These are phyloP conservation scores for Lanistes nyassanus DNA, from an alignment of 1,140 invertebrate species.

Conservation along the genomic window DNA sequence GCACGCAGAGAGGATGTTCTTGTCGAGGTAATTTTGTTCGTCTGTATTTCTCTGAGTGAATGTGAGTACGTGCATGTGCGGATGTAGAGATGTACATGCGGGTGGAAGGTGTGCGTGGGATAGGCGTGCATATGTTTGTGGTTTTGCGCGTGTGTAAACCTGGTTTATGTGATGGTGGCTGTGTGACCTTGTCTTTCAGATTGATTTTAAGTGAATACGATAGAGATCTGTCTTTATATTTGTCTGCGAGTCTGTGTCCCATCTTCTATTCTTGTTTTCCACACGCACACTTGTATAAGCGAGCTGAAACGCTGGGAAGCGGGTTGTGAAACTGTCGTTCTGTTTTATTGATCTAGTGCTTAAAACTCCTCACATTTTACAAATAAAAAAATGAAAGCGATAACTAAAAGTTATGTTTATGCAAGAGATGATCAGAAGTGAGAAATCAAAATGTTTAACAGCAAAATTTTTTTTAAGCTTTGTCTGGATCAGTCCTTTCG, in stretches of 20 bases:
- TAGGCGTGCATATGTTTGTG: constrained; percentile 9
- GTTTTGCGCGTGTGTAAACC: neutral
- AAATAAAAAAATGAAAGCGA: no score
- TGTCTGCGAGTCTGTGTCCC: neutral
- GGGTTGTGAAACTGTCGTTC: no score
- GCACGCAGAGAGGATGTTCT: neutral
- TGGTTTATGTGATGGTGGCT: neutral
- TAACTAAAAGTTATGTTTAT: no score
- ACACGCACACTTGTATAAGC: no score
- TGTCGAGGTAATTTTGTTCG: neutral
- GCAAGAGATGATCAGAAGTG: no score
- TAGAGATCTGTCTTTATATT: neutral
- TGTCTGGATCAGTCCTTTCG: no score
- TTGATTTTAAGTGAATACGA: neutral
- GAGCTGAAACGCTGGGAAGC: no score
- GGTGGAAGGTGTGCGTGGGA: neutral
- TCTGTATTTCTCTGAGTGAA: neutral
- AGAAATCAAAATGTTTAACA: no score
- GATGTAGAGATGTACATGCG: neutral
- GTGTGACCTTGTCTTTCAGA: neutral
- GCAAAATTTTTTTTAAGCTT: no score
- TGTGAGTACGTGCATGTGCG: neutral
- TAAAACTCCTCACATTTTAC: no score
- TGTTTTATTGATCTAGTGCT: no score
- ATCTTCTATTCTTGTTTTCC: no score